Conservation (phyloP, 1,140 invertebrate genomes). For the Saccostrea glomerata region DNA sequence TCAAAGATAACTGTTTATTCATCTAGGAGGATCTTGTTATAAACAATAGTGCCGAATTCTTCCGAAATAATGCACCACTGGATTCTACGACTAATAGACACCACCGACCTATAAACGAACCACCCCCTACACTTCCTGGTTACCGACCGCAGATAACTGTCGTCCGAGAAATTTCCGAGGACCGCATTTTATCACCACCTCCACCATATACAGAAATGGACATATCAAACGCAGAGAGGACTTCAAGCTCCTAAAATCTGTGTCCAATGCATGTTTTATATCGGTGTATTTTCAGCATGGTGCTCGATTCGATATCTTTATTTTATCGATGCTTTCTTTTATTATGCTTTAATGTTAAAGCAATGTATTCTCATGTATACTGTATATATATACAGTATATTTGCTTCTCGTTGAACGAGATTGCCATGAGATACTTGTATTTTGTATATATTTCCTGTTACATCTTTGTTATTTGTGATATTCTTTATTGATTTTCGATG, state of each 20-base stretch:
- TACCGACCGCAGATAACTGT: slow-evolving; percentile 8
- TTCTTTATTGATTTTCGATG: too few relatives aligned
- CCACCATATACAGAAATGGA: neutral
- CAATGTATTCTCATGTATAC: neutral
- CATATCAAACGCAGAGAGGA: neutral
- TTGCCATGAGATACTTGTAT: neutral
- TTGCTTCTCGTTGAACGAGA: neutral
- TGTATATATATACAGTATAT: neutral
- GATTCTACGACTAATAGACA: neutral
- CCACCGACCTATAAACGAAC: neutral
- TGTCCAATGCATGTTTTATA: neutral
- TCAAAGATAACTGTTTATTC: neutral
- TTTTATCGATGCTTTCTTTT: neutral
- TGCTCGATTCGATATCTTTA: neutral
- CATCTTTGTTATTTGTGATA: neutral
- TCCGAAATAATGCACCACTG: neutral
- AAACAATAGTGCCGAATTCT: neutral
- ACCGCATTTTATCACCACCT: neutral
- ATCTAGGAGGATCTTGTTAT: neutral
- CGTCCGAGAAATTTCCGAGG: neutral
- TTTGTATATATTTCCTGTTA: neutral
- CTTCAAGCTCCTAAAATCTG: neutral
- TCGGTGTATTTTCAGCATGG: neutral
- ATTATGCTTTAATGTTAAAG: neutral
- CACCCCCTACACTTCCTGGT: neutral